phyloP scores from a whole-genome alignment of 2,113 vertebrate species.

The Ibidorhyncha struthersii region DNA sequence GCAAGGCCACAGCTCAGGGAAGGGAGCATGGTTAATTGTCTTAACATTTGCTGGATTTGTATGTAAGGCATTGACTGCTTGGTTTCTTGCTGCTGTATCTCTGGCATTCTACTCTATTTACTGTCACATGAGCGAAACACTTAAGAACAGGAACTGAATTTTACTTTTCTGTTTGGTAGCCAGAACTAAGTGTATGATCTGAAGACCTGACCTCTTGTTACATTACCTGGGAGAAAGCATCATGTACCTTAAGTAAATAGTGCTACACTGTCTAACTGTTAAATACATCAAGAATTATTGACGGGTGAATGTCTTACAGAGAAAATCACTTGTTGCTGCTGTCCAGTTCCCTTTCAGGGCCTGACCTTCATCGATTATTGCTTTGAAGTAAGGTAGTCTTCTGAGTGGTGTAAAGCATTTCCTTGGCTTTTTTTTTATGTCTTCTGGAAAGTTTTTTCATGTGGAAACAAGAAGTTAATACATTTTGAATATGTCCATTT shows the following conservation, averaged over 20 bases:
- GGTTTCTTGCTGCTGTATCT: neutral
- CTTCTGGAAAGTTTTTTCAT: neutral
- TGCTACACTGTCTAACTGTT: neutral
- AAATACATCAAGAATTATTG: neutral
- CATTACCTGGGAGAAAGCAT: neutral
- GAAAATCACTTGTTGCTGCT: neutral
- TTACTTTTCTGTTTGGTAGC: neutral
- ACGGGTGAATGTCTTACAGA: neutral
- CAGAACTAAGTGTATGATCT: neutral
- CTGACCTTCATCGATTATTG: neutral
- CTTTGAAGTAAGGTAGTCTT: neutral
- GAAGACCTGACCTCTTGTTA: neutral
- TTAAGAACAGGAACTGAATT: neutral
- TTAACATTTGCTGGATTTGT: neutral
- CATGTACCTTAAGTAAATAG: neutral
- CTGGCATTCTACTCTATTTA: neutral
- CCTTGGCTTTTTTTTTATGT: neutral
- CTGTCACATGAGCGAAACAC: neutral
- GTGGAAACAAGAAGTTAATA: neutral
- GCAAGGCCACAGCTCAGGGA: neutral
- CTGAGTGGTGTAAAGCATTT: neutral
- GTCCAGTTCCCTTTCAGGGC: neutral
- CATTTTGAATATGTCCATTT: rapidly evolving
- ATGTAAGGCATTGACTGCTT: neutral
- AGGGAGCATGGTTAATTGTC: rapidly evolving